These are phyloP conservation scores for Oreotrochilus melanogaster DNA, from an alignment of 2,113 vertebrate species.

Conservation along the genomic window DNA sequence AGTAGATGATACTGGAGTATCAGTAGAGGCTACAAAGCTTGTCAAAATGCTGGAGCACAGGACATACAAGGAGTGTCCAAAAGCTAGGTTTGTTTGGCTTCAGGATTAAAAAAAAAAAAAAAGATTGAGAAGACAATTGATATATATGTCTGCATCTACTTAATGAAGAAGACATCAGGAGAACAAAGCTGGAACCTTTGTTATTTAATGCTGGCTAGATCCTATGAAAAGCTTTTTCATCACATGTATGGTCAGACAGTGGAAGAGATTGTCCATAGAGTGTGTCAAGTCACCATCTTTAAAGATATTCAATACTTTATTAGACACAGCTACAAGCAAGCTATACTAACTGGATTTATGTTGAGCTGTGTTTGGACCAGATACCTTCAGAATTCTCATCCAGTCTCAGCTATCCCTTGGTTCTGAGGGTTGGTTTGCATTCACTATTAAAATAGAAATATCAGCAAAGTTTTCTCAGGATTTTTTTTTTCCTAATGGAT, in stretches of 20 bases:
- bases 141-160: not conserved
- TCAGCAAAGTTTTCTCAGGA: not conserved
- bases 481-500: not conserved
- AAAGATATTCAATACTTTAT: not conserved
- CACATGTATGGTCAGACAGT: not conserved
- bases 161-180: not conserved
- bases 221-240: not conserved
- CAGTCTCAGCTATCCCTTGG: not conserved
- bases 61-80: accelerated
- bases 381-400: not conserved
- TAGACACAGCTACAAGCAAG: not conserved
- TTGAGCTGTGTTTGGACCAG: not conserved
- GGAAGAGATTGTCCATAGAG: not conserved
- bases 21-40: not conserved
- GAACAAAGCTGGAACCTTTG: not conserved
- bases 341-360: not conserved
- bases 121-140: not conserved
- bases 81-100: not conserved
- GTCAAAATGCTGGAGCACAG: not conserved
- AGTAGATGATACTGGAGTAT: too few species aligned
- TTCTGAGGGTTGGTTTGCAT: not conserved
- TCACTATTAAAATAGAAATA: not conserved
- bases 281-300: not conserved
- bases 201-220: not conserved
- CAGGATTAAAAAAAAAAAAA: not conserved